Conservation (phyloP, 35 echinoderm and acorn worm species). For the Chiridota heheva region DNA sequence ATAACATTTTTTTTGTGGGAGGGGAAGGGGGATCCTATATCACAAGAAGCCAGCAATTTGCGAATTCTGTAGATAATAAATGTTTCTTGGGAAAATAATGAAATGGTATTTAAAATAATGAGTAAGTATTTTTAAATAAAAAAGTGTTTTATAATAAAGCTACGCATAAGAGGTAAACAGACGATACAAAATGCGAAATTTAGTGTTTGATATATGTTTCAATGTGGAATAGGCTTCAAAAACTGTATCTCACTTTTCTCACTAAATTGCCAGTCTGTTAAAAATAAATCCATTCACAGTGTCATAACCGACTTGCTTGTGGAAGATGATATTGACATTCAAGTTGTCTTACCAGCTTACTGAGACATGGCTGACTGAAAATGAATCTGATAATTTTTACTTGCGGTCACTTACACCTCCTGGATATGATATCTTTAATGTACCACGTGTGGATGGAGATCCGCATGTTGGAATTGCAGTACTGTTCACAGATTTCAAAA, state of each 20-base stretch:
- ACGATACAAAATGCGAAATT: too few species aligned
- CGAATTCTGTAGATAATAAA: too few species aligned
- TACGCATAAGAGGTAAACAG: too few species aligned
- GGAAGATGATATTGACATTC: constrained; percentile 17
- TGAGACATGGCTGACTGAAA: background rate
- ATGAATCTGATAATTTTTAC: constrained; percentile 17
- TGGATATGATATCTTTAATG: constrained; percentile 25
- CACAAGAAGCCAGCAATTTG: too few species aligned
- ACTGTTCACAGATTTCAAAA: background rate
- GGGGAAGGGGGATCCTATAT: too few species aligned
- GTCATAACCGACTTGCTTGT: background rate
- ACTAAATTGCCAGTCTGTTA: constrained; percentile 13
- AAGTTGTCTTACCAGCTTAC: background rate
- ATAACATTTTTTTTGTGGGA: too few species aligned
- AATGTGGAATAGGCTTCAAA: too few species aligned
- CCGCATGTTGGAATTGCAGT: constrained; percentile 14
- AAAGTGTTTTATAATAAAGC: too few species aligned
- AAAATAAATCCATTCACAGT: background rate
- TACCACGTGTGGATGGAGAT: constrained; percentile 24
- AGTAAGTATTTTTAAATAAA: too few species aligned
- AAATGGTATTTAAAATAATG: too few species aligned
- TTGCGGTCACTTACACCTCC: background rate
- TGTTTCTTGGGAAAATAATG: too few species aligned
- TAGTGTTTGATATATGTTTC: too few species aligned
- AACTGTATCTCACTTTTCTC: constrained; percentile 13